These are phyloP conservation scores for Montipora capricornis DNA, from an alignment of 64 coral and sea anemone genomes.

Conservation along the genomic window DNA sequence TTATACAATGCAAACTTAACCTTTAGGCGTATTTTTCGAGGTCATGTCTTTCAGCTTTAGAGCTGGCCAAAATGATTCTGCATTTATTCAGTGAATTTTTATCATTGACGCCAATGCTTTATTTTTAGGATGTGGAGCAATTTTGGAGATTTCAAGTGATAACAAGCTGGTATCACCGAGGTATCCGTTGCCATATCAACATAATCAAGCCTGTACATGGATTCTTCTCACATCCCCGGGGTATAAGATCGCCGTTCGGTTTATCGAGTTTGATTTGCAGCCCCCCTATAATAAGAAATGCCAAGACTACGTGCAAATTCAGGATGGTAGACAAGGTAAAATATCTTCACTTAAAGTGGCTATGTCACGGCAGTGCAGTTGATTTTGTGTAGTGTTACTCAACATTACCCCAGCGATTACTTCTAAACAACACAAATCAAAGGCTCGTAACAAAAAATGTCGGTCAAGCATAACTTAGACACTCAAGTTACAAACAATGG, in stretches of 20 bases:
- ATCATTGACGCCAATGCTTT: background rate
- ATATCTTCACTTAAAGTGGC: background rate
- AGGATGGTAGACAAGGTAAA: slow-evolving; percentile 79
- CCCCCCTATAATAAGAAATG: slow-evolving; percentile 47
- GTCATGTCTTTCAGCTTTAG: no score
- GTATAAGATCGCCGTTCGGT: slow-evolving; percentile 40
- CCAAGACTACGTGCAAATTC: slow-evolving; percentile 78
- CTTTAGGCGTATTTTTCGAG: no score
- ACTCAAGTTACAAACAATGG: no score
- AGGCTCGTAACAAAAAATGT: no score
- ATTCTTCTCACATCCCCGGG: slow-evolving; percentile 41
- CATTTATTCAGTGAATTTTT: background rate
- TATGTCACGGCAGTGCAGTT: no score
- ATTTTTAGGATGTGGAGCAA: slow-evolving; percentile 77
- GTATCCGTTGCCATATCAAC: slow-evolving; percentile 55
- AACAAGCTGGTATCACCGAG: slow-evolving; percentile 63
- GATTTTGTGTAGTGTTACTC: no score
- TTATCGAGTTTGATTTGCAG: slow-evolving; percentile 68
- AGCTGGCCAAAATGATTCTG: background rate
- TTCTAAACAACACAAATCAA: no score
- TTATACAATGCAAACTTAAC: no score
- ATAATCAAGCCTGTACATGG: slow-evolving; percentile 80
- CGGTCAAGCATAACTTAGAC: no score
- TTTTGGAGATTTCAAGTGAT: slow-evolving; percentile 38
- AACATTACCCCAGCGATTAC: no score